Conservation (phyloP, 37 sponge, comb jelly and placozoan species). For the Theonella swinhoei region DNA sequence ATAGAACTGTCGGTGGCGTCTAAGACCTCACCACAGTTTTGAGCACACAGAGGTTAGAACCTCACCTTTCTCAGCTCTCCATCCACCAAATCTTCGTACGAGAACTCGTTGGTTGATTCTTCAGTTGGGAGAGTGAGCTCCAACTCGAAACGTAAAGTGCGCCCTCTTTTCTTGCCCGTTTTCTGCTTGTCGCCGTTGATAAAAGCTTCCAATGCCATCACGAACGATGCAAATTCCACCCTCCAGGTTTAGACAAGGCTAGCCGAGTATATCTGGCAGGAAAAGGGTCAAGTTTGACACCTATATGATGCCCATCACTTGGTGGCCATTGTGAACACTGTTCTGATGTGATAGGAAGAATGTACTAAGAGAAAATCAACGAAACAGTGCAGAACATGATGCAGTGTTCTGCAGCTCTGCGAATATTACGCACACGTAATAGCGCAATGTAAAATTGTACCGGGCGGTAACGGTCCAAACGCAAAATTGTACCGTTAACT, state of each 20-base stretch:
- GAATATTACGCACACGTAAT: background rate
- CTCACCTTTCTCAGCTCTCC: background rate
- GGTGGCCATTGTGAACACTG: conserved; percentile 12
- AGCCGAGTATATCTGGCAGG: background rate
- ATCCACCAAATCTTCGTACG: conserved; percentile 50
- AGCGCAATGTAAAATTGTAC: conserved; percentile 11
- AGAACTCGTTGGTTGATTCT: conserved; percentile 70
- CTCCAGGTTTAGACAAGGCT: background rate
- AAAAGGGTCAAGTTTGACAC: conserved; percentile 17
- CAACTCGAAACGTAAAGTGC: conserved; percentile 57
- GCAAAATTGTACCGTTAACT: too few species aligned
- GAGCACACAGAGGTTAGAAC: background rate
- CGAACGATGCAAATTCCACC: background rate
- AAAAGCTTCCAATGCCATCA: conserved; percentile 31
- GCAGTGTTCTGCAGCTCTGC: background rate
- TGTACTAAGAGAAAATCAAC: conserved; percentile 32
- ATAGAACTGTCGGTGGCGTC: background rate
- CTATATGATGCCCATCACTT: conserved; percentile 19
- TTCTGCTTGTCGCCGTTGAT: conserved; percentile 60
- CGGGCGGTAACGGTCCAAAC: conserved; percentile 10
- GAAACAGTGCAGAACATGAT: conserved; percentile 15
- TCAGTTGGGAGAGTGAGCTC: conserved; percentile 55
- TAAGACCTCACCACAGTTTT: conserved; percentile 6
- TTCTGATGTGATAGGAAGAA: conserved; percentile 17
- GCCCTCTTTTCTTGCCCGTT: conserved; percentile 1